Conservation (phyloP, 2,113 vertebrate species). For the Ageneiosus marmoratus region DNA sequence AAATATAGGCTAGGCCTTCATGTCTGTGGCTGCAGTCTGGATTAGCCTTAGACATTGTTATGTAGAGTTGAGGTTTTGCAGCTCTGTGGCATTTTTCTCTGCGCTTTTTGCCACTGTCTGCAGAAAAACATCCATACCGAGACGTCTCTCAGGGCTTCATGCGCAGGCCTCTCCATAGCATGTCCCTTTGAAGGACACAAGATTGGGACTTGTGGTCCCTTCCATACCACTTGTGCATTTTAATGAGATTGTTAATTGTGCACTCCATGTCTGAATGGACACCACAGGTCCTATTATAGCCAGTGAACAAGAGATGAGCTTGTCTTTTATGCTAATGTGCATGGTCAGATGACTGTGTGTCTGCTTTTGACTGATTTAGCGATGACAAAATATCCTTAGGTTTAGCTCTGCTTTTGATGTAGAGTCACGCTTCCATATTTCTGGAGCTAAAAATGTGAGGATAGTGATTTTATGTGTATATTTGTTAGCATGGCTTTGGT, state of each 20-base stretch:
- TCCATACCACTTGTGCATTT: constrained; percentile 52
- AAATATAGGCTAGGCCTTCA: constrained; percentile 72
- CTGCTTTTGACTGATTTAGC: constrained; percentile 14
- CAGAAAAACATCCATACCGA: constrained; percentile 46
- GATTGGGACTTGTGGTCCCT: constrained; percentile 57
- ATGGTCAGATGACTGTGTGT: background rate
- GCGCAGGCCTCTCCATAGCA: constrained; percentile 45
- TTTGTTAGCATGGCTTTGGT: background rate
- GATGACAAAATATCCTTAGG: constrained; percentile 4
- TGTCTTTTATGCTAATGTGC: constrained; percentile 17
- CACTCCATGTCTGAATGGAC: constrained; percentile 35
- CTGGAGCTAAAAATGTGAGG: background rate
- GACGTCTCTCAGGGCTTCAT: constrained; percentile 48
- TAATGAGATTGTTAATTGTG: constrained; percentile 59
- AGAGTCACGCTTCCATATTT: constrained; percentile 11
- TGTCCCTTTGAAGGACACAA: constrained; percentile 41
- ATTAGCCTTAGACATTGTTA: constrained; percentile 73
- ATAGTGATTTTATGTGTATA: constrained; percentile 15
- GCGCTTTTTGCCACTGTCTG: constrained; percentile 55
- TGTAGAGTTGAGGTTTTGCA: constrained; percentile 69
- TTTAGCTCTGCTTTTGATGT: constrained; percentile 34
- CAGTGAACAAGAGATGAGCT: constrained; percentile 14
- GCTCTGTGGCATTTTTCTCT: constrained; percentile 44
- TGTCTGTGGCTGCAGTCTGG: constrained; percentile 64
- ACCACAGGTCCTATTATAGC: constrained; percentile 47